Evolutionary conservation across 2,888 invertebrate genomes (phyloP).

Genomic region (Amphiduros pacificus): DNA sequence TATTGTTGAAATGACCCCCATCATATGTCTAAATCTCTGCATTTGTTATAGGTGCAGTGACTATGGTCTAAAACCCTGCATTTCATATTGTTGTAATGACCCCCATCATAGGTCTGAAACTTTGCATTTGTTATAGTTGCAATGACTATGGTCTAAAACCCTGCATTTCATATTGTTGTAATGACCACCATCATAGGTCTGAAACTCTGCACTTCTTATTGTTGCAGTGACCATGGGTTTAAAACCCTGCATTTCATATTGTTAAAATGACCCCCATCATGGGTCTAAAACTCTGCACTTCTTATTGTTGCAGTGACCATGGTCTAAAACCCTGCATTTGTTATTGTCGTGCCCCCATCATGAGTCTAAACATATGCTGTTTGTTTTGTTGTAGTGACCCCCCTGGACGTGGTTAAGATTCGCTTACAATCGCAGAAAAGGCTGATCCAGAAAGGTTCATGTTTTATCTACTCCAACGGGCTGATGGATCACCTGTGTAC

Average conservation of each 20-base stretch:
- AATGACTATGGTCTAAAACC: neutral
- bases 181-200: neutral
- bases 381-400: slow-evolving; percentile 77
- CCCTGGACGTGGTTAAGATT: slow-evolving; percentile 98
- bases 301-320: neutral
- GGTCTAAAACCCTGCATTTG: neutral
- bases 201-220: neutral
- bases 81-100: no score
- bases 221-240: neutral
- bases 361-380: neutral
- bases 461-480: slow-evolving; percentile 96
- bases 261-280: no score
- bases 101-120: no score
- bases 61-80: no score
- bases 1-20: no score
- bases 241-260: neutral
- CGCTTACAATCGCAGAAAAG: slow-evolving; percentile 93
- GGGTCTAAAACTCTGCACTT: no score
- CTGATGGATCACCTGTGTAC: slow-evolving; percentile 87
- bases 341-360: neutral
- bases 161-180: neutral
- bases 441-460: slow-evolving; percentile 77
- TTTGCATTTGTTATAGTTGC: no score
- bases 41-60: no score
- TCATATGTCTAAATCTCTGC: no score